These are phyloP conservation scores for Lissonota sp. DNA, from an alignment of 2,888 invertebrate genomes.

Conservation along the genomic window DNA sequence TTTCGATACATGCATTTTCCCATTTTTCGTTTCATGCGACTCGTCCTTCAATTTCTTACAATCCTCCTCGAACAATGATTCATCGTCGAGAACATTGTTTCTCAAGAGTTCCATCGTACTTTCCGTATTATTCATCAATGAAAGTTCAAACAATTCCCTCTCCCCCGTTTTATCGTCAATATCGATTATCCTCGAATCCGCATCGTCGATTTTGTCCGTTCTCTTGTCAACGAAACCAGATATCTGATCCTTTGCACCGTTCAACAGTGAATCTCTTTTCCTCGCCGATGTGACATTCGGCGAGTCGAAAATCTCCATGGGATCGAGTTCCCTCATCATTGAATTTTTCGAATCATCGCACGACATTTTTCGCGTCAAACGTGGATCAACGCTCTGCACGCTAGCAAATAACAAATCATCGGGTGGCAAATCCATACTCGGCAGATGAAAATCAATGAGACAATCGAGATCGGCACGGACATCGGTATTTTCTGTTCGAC, in stretches of 20 bases:
- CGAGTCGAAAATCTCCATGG: slow-evolving; percentile 6
- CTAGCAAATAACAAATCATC: slow-evolving; percentile 70
- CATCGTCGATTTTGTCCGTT: slow-evolving; percentile 6
- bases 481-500: slow-evolving; percentile 12
- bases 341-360: slow-evolving; percentile 6
- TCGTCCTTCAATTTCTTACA: neutral
- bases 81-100: neutral
- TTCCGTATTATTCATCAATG: slow-evolving; percentile 4
- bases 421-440: slow-evolving; percentile 69
- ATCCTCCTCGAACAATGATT: neutral
- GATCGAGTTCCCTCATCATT: slow-evolving; percentile 34
- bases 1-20: neutral
- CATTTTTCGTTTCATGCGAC: neutral
- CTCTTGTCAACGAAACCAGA: slow-evolving; percentile 5
- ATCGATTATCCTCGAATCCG: neutral
- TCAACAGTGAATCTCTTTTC: slow-evolving; percentile 58
- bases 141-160: slow-evolving; percentile 14
- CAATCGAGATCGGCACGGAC: slow-evolving; percentile 45
- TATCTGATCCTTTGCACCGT: slow-evolving; percentile 43
- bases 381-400: slow-evolving; percentile 71
- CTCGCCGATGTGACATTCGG: slow-evolving; percentile 24
- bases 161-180: neutral
- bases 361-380: slow-evolving; percentile 58
- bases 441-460: slow-evolving; percentile 64
- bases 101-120: neutral